phyloP scores from a whole-genome alignment of 2,888 invertebrate genomes.

The Trachelus troglodyta region DNA sequence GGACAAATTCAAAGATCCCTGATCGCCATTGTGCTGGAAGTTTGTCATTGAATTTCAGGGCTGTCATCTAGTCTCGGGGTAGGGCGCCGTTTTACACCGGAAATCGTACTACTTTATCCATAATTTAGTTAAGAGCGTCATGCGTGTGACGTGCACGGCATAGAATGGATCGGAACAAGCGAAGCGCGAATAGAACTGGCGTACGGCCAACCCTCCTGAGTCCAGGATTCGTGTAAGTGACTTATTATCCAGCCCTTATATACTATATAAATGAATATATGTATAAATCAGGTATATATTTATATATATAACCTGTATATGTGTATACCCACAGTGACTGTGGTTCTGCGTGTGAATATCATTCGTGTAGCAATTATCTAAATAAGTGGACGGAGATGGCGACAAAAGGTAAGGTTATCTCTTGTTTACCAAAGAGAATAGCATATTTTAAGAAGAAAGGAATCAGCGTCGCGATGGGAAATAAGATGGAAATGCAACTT shows the following conservation, averaged over 20 bases:
- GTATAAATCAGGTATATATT: neutral
- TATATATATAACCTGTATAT: no score
- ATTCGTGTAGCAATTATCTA: neutral
- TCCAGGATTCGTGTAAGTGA: conserved; percentile 64
- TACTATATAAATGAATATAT: conserved; percentile 18
- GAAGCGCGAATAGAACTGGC: conserved; percentile 66
- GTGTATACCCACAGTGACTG: neutral
- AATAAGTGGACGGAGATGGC: neutral
- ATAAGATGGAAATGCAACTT: neutral
- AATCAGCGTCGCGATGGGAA: neutral
- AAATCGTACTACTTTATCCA: conserved; percentile 65
- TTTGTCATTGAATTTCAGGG: neutral
- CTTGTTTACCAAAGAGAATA: neutral
- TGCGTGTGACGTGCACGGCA: conserved; percentile 65
- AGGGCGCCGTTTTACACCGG: conserved; percentile 41
- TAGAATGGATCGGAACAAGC: conserved; percentile 66
- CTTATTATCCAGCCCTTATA: conserved; percentile 65
- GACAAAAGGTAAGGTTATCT: neutral
- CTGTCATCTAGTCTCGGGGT: neutral
- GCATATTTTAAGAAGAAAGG: neutral
- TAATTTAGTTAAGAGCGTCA: conserved; percentile 67
- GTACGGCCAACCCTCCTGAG: conserved; percentile 59
- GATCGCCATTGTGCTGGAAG: neutral
- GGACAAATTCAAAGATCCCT: neutral
- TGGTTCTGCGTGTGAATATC: neutral